Conservation (phyloP, 2,797 vertebrate genomes). For the Acanthis flammea region DNA sequence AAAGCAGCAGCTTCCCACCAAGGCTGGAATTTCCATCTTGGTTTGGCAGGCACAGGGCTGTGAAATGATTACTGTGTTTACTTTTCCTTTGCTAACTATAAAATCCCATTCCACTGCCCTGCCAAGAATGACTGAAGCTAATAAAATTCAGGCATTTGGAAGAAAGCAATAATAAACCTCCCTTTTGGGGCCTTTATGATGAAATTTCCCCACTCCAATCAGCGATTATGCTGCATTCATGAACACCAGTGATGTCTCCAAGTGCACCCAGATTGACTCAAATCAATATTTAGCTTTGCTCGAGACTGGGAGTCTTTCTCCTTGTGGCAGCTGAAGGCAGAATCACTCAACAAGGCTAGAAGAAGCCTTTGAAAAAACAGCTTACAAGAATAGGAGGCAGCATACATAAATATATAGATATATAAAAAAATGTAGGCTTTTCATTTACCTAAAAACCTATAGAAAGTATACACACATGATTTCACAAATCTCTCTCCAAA, state of each 20-base stretch:
- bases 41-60: slow-evolving; percentile 59
- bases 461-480: not conserved
- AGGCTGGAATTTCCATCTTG: slow-evolving; percentile 64
- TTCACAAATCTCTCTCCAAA: not conserved
- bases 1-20: slow-evolving; percentile 63
- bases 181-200: slow-evolving; percentile 70
- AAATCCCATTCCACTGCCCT: slow-evolving; percentile 67
- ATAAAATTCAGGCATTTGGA: slow-evolving; percentile 69
- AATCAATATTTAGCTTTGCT: slow-evolving; percentile 63
- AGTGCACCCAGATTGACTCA: slow-evolving; percentile 57
- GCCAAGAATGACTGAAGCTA: slow-evolving; percentile 71
- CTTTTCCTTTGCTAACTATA: slow-evolving; percentile 70
- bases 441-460: not conserved
- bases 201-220: slow-evolving; percentile 66
- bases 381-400: not conserved
- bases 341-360: not conserved
- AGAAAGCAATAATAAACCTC: slow-evolving; percentile 67
- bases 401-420: not conserved
- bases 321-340: slow-evolving; percentile 2
- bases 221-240: slow-evolving; percentile 62
- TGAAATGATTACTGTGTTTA: slow-evolving; percentile 67
- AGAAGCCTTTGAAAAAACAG: slow-evolving; percentile 1
- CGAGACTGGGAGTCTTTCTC: not conserved
- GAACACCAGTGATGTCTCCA: slow-evolving; percentile 49
- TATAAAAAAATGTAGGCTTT: not conserved